A percentile compares a stretch with the other conserved stretches of the same genome.
phyloP scores from a whole-genome alignment of 2,888 invertebrate species.

The Troides helena region DNA sequence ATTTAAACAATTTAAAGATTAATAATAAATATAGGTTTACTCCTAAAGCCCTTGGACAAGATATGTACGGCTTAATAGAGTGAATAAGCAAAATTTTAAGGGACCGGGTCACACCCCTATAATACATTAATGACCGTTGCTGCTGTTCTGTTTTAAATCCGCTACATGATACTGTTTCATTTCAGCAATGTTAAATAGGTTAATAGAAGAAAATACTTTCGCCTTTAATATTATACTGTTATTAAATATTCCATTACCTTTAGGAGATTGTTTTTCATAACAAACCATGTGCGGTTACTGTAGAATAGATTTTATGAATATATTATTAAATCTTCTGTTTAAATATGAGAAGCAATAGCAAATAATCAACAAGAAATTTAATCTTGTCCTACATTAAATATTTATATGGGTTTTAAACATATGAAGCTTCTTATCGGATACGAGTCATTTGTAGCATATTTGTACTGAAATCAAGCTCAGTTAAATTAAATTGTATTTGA shows the following conservation, averaged over 20 bases:
- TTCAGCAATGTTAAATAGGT: neutral
- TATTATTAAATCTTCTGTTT: neutral
- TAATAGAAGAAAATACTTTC: neutral
- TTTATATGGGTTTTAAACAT: conserved; percentile 28
- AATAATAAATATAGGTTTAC: neutral
- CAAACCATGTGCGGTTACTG: neutral
- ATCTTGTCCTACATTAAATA: conserved; percentile 20
- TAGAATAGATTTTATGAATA: neutral
- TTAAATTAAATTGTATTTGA: too few relatives aligned
- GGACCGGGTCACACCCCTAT: conserved; percentile 52
- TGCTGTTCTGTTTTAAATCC: conserved; percentile 36
- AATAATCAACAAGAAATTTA: conserved; percentile 19
- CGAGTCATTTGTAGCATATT: neutral
- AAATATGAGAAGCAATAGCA: conserved; percentile 33
- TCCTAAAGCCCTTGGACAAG: neutral
- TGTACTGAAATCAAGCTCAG: too few relatives aligned
- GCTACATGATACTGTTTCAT: neutral
- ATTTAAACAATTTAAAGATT: neutral
- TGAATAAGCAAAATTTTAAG: conserved; percentile 45
- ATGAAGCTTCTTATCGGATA: conserved; percentile 28
- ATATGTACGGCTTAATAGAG: neutral
- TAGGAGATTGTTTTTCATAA: neutral
- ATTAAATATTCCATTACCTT: neutral
- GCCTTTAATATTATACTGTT: neutral
- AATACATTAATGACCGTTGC: conserved; percentile 61